Evolutionary conservation across 2,113 vertebrate genomes (phyloP).

Genomic region (Chionodraco myersi): DNA sequence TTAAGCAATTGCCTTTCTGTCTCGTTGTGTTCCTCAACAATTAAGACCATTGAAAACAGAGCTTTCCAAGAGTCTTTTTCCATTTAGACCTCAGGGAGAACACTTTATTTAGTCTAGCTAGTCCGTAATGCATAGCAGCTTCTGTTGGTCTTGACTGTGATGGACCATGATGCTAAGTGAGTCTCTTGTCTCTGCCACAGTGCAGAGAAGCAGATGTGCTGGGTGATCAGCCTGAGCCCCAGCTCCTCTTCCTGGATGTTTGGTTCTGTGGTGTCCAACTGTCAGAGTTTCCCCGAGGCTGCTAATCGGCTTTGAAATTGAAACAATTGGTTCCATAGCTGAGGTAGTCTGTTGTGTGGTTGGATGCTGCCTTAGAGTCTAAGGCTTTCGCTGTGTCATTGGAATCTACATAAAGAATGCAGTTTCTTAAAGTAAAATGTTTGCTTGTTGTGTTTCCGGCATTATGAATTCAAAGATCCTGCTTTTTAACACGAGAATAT

Average conservation of each 20-base stretch:
- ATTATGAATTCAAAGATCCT: not conserved
- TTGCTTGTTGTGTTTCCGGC: conserved; percentile 14
- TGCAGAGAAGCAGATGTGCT: conserved; percentile 64
- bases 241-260: conserved; percentile 60
- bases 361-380: conserved; percentile 36
- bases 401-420: conserved; percentile 28
- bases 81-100: conserved; percentile 49
- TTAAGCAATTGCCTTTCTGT: conserved; percentile 54
- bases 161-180: conserved; percentile 55
- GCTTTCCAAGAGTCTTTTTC: conserved; percentile 58
- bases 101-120: conserved; percentile 63
- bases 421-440: conserved; percentile 11
- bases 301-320: conserved; percentile 78
- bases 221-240: conserved; percentile 50
- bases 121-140: conserved; percentile 45
- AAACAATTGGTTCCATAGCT: conserved; percentile 76
- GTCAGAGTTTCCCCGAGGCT: conserved; percentile 71
- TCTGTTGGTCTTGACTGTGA: conserved; percentile 54
- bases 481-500: not conserved
- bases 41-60: conserved; percentile 38
- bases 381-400: conserved; percentile 54
- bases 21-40: conserved; percentile 56
- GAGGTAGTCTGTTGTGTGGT: conserved; percentile 56
- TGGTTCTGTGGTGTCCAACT: conserved; percentile 68
- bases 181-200: conserved; percentile 32